These are phyloP conservation scores for Gallinago stenura DNA, from an alignment of 2,797 vertebrate genomes.

Conservation along the genomic window DNA sequence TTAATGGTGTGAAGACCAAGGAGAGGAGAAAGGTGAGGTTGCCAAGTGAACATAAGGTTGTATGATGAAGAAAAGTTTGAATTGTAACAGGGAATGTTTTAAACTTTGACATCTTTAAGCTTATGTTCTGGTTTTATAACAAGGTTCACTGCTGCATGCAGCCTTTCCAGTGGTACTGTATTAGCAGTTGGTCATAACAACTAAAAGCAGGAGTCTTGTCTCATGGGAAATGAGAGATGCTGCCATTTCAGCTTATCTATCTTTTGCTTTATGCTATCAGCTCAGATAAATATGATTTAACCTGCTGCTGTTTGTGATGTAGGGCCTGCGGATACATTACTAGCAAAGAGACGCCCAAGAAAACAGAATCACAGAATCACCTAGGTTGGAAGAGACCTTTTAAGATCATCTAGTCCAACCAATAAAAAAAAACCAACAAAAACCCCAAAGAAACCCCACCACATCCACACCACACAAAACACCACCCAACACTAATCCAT, in stretches of 20 bases:
- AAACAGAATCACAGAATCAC: too few relatives aligned
- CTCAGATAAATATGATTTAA: neutral
- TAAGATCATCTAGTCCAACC: too few relatives aligned
- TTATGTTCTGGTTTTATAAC: slow-evolving; percentile 10
- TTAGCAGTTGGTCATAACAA: neutral
- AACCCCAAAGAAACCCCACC: too few relatives aligned
- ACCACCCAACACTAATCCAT: too few relatives aligned
- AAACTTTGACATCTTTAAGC: neutral
- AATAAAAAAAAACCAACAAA: too few relatives aligned
- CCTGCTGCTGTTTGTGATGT: neutral
- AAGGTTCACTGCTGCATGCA: neutral
- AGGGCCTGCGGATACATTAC: neutral
- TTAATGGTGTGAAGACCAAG: slow-evolving; percentile 35
- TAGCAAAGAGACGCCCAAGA: too few relatives aligned
- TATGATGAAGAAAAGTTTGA: neutral
- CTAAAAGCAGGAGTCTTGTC: neutral
- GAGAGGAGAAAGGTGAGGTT: slow-evolving; percentile 54
- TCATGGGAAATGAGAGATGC: neutral
- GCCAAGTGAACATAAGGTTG: neutral
- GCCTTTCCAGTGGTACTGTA: neutral
- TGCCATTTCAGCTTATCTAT: slow-evolving; percentile 35
- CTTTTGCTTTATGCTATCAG: neutral
- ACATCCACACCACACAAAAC: too few relatives aligned
- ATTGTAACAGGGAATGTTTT: neutral
- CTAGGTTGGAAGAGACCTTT: too few relatives aligned